phyloP scores from a whole-genome alignment of 1,140 invertebrate species.

The Belonocnema kinseyi region DNA sequence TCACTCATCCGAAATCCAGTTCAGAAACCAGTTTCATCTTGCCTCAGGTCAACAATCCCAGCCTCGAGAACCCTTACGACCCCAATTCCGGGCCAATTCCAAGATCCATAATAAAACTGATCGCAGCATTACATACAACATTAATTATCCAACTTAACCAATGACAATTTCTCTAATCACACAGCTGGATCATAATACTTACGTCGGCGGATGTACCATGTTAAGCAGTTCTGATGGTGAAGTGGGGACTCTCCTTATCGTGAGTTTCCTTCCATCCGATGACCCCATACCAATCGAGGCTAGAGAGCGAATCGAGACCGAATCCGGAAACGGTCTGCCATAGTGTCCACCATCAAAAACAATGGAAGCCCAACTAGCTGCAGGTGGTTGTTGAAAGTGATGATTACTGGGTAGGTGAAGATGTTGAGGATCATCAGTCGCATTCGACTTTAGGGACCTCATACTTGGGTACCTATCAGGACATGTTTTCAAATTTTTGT shows the following conservation, averaged over 20 bases:
- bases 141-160: background rate
- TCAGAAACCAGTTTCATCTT: too few relatives aligned
- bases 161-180: background rate
- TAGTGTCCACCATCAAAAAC: slow-evolving; percentile 16
- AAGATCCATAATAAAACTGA: too few relatives aligned
- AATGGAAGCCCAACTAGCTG: background rate
- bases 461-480: slow-evolving; percentile 20
- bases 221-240: slow-evolving; percentile 88
- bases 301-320: slow-evolving; percentile 83
- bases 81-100: too few relatives aligned
- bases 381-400: background rate
- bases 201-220: slow-evolving; percentile 87
- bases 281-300: slow-evolving; percentile 90
- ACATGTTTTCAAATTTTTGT: too few relatives aligned
- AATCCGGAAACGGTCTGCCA: slow-evolving; percentile 74
- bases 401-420: background rate
- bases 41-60: too few relatives aligned
- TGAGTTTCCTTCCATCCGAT: slow-evolving; percentile 89
- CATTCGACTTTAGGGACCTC: background rate
- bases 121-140: too few relatives aligned
- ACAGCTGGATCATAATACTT: slow-evolving; percentile 68
- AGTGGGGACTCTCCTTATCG: slow-evolving; percentile 86
- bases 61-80: too few relatives aligned
- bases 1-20: too few relatives aligned
- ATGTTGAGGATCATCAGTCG: background rate